Percentiles rank a stretch among this genome's conserved stretches.
Conservation (phyloP, 35 echinoderm and acorn worm genomes). For the Apostichopus parvimensis region DNA sequence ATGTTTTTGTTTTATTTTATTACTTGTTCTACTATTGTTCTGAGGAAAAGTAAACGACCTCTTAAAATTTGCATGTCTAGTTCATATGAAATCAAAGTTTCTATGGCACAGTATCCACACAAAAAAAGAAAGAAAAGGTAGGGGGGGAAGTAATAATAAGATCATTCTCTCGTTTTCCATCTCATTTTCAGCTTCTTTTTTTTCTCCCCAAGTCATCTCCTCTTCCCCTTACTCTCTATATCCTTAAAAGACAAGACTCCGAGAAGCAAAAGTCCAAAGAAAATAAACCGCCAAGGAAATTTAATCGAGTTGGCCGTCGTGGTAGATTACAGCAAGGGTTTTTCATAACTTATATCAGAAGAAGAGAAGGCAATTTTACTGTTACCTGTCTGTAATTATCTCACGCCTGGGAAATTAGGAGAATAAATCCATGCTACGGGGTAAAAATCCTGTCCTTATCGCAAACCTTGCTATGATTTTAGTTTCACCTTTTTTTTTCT, state of each 20-base stretch:
- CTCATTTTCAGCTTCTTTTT: neutral
- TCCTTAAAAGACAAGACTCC: neutral
- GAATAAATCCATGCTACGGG: slow-evolving; percentile 40
- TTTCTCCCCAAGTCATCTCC: neutral
- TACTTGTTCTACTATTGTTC: too few relatives aligned
- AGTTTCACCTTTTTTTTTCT: too few relatives aligned
- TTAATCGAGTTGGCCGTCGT: slow-evolving; percentile 36
- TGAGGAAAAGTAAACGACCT: too few relatives aligned
- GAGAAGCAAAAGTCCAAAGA: neutral
- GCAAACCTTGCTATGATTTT: neutral
- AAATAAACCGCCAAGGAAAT: slow-evolving; percentile 47
- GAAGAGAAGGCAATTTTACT: neutral
- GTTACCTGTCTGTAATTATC: slow-evolving; percentile 36
- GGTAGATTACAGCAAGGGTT: neutral
- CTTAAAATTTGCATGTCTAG: too few relatives aligned
- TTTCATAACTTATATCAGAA: slow-evolving; percentile 9
- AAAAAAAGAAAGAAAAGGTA: too few relatives aligned
- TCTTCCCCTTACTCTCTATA: neutral
- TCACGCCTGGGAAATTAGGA: slow-evolving; percentile 43
- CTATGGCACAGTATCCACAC: too few relatives aligned
- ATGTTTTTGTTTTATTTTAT: too few relatives aligned
- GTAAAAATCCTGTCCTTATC: slow-evolving; percentile 17
- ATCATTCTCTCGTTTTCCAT: neutral
- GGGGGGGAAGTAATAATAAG: too few relatives aligned
- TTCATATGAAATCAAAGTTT: too few relatives aligned